phyloP scores from a whole-genome alignment of 2,888 invertebrate genomes.

The Stomorhina lunata region DNA sequence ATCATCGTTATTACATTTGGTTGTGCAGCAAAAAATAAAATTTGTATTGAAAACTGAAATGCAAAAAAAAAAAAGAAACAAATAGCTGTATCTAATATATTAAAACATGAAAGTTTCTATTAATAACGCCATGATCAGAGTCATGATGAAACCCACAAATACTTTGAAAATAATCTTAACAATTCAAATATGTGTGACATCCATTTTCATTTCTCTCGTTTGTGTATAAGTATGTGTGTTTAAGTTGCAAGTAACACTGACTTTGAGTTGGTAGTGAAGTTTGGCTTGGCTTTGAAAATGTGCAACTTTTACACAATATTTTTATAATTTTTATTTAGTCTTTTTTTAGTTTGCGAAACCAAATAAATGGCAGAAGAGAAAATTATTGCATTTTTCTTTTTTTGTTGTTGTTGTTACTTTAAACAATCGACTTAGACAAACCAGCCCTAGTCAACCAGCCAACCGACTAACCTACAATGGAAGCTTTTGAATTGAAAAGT shows the following conservation, averaged over 20 bases:
- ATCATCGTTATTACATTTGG: constrained; percentile 76
- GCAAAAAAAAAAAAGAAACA: constrained; percentile 55
- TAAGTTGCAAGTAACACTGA: constrained; percentile 67
- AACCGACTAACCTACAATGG: constrained; percentile 65
- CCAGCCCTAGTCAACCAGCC: constrained; percentile 57
- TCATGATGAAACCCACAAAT: constrained; percentile 43
- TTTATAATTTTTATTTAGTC: constrained; percentile 67
- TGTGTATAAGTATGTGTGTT: constrained; percentile 38
- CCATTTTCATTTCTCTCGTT: constrained; percentile 44
- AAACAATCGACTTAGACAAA: constrained; percentile 53
- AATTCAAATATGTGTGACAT: constrained; percentile 55
- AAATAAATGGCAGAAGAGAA: constrained; percentile 75
- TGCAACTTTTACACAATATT: constrained; percentile 76
- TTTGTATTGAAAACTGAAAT: constrained; percentile 74
- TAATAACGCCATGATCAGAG: constrained; percentile 17
- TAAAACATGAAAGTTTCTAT: constrained; percentile 61
- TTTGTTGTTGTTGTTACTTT: constrained; percentile 71
- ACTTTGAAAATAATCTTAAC: constrained; percentile 33
- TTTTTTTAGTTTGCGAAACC: constrained; percentile 43
- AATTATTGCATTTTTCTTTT: constrained; percentile 75
- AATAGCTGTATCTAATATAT: constrained; percentile 26
- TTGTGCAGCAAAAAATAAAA: constrained; percentile 31
- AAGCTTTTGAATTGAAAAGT: constrained; percentile 39
- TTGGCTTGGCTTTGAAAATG: constrained; percentile 57
- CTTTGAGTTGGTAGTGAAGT: constrained; percentile 46